Evolutionary conservation across 2,888 invertebrate species (phyloP).

Genomic region (Harpalus rubripes): DNA sequence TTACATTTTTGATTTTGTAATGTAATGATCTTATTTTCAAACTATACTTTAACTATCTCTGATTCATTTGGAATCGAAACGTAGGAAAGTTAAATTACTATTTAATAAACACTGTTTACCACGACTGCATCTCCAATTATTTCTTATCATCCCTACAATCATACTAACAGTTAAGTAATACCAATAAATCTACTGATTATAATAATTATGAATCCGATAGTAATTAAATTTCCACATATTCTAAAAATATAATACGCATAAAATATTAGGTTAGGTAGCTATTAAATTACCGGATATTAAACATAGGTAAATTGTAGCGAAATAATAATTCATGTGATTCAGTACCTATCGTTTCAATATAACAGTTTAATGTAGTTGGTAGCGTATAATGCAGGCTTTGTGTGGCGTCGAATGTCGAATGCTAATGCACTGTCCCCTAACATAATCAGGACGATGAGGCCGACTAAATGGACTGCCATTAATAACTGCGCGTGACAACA

Average conservation of each 20-base stretch:
- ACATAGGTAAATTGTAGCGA: not conserved
- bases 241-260: not conserved
- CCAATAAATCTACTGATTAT: too few species aligned
- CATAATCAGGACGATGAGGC: slow-evolving; percentile 67
- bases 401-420: slow-evolving; percentile 45
- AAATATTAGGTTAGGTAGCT: not conserved
- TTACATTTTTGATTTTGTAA: too few species aligned
- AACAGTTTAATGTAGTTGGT: slow-evolving; percentile 12
- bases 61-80: too few species aligned
- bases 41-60: too few species aligned
- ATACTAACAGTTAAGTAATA: too few species aligned
- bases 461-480: slow-evolving; percentile 74
- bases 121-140: too few species aligned
- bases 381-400: slow-evolving; percentile 33
- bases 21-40: too few species aligned
- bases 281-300: slow-evolving; percentile 3
- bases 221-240: too few species aligned
- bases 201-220: too few species aligned
- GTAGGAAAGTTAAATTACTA: too few species aligned
- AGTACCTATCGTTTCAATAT: not conserved
- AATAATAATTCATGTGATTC: not conserved
- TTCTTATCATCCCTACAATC: too few species aligned
- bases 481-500: slow-evolving; percentile 76
- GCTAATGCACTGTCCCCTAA: slow-evolving; percentile 57
- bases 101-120: too few species aligned